A percentile compares a stretch with the other conserved stretches of the same genome.
Conservation (phyloP, 2,113 vertebrate genomes). For the Chroicocephalus ridibundus region DNA sequence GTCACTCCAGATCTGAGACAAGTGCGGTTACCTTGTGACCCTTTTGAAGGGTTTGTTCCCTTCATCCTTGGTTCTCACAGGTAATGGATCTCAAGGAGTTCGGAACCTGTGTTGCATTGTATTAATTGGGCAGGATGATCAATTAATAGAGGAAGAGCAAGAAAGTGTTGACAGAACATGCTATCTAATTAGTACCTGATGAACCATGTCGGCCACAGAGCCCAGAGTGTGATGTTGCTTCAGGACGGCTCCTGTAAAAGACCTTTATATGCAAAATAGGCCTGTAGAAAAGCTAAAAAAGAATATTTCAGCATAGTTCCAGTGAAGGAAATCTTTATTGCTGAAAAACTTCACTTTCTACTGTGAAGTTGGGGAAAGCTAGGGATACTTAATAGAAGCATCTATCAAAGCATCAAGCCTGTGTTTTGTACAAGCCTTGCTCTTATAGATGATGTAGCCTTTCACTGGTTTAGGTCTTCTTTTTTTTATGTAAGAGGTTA, state of each 20-base stretch:
- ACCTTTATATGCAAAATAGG: slow-evolving; percentile 8
- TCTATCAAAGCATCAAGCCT: fast-evolving
- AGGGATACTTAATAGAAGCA: not conserved
- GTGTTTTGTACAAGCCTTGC: not conserved
- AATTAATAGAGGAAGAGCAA: slow-evolving; percentile 74
- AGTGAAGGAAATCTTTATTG: not conserved
- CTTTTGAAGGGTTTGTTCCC: not conserved
- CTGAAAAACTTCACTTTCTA: not conserved
- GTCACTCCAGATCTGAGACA: not conserved
- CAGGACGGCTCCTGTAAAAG: not conserved
- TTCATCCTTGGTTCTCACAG: slow-evolving; percentile 21
- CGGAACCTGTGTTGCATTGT: slow-evolving; percentile 38
- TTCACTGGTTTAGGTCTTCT: not conserved
- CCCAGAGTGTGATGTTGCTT: slow-evolving; percentile 28
- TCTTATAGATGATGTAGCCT: not conserved
- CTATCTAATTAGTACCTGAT: slow-evolving; percentile 76
- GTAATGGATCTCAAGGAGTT: slow-evolving; percentile 58
- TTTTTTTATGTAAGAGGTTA: not conserved
- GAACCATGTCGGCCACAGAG: slow-evolving; percentile 68
- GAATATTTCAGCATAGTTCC: not conserved
- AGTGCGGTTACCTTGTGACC: not conserved
- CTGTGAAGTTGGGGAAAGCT: not conserved
- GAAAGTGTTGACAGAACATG: slow-evolving; percentile 75
- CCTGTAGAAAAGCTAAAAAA: slow-evolving; percentile 15
- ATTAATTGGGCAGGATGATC: slow-evolving; percentile 77